Percentiles rank a stretch among this genome's conserved stretches.
These are phyloP conservation scores for Rhinophrynus dorsalis DNA, from an alignment of 2,797 vertebrate genomes.

Conservation along the genomic window DNA sequence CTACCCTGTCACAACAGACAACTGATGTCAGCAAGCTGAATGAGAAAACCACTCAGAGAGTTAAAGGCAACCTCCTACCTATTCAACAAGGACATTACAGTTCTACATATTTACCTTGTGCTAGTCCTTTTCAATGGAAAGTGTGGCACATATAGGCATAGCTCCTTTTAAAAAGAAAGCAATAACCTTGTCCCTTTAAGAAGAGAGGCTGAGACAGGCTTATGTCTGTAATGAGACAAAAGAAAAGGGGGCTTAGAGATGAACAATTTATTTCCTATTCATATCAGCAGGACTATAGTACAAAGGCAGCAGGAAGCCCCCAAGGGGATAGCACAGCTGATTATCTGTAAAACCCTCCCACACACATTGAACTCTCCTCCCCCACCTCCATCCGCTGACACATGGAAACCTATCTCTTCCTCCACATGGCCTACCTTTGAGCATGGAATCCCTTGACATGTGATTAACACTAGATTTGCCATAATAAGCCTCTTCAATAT, in stretches of 20 bases:
- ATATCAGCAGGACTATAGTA: conserved; percentile 26
- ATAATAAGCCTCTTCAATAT: no score
- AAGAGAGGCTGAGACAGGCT: conserved; percentile 15
- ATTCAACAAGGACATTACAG: no score
- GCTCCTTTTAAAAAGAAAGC: no score
- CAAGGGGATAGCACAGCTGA: conserved; percentile 27
- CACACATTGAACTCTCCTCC: conserved; percentile 7
- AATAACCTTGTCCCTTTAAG: conserved; percentile 34
- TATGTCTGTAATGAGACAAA: conserved; percentile 7
- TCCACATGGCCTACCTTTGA: neutral
- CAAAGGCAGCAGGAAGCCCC: conserved; percentile 29
- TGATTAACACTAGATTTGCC: no score
- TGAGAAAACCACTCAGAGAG: no score
- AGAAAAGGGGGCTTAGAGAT: conserved; percentile 17
- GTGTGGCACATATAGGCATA: no score
- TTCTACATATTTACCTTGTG: no score
- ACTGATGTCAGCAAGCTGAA: no score
- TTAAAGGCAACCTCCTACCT: no score
- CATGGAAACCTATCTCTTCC: neutral
- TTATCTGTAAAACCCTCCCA: conserved; percentile 19
- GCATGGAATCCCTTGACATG: no score
- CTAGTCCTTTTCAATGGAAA: no score
- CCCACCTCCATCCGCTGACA: neutral
- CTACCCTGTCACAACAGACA: no score
- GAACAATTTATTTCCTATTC: conserved; percentile 19